Base-by-base conservation (phyloP, 2,113 vertebrate species). In the Seriola rivoliana region DNA sequence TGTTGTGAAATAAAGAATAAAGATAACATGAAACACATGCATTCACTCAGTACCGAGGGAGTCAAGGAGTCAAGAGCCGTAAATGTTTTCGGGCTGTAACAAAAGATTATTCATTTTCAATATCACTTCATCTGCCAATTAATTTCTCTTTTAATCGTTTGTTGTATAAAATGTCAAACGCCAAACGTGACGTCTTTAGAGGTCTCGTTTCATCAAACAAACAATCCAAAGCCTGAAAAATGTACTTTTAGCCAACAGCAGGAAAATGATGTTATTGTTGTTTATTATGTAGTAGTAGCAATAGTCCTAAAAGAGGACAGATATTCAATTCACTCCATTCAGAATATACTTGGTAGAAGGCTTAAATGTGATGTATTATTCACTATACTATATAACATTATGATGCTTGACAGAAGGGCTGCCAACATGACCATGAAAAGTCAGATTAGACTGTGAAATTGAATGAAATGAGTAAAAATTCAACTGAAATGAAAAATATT, bases 401-500 rank as follows among this genome's bases (percentile, higher is more conserved):
- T 59, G 34, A 62, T 14, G 75, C 29, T 60, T 52, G 38, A 65
- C 21, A 70, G 68, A 44, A 4, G 32, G 6, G 42, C 52, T 73
- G 19, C 52, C 42, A 70, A 44, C 44, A 46, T 38, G 46, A 65
- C 62, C 71, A 68, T 75, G 58, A 75, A 71, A 46, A 78, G 65
- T 62, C 66, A 71, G 16, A 86, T 85, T 75, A 79, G 36, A 71
- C 70, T 75, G 80, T 85, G 79, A 88, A 81, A 88, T 80, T 64
- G 25, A 79, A 64, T 60, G 42, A 75, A 90, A 90, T 83, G 23
- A 74, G 60, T 34, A 17, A 71, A 29, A 80, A 70, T 71, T 71
- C 17, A 36, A 46, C 54, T 17, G 44, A 64, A 87, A 66, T 87
- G 32, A 78, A 87, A 87, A 84, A 81, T 69, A 84, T 42, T 63